Base-by-base conservation (phyloP, 2,888 invertebrate genomes). In the Tenthredo distinguenda region DNA sequence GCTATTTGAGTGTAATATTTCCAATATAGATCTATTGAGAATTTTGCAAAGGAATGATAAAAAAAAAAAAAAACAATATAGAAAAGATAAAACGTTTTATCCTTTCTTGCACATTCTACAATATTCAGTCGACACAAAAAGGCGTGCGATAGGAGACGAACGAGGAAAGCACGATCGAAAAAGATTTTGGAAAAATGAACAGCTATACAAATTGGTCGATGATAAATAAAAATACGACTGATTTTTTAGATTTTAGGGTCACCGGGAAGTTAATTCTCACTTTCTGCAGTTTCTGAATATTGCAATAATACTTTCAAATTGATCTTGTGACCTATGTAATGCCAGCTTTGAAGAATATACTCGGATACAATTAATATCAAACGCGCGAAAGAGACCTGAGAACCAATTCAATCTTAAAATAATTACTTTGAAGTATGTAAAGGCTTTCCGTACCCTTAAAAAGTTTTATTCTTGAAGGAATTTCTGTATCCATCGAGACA, bases 41-140 rank as follows among this genome's bases (percentile, higher is more conserved):
- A 37, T 71, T 71, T 34, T 71, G 34, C 6, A n/a, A 37, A 15
- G 1, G 7, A 37, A 31, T 68, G 10, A 12, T 15, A 15, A 68
- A 18, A 4, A 1, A 18, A 21, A 10, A 10, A 26, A 9, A 7
- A 34, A 26, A n/a, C 0, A 7, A n/a, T 58, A 4, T 43, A 43
- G 12, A 43, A n/a, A 21, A n/a, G 21, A 43, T 7, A 74, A 2
- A 40, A 43, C 9, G 15, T 21, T 21, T 40, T 74, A 40, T 43
- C 72, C 72, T 74, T 21, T 43, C 43, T 43, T 74, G 21, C 72
- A 74, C 72, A 74, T 43, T 43, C 72, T 62, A 74, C 72, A 74
- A 74, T 74, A 74, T 74, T 74, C 72, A 43, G 43, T 21, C 72
- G 15, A 74, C 18, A 74, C 43, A 74, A 21, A 74, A 74, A 74